Evolutionary conservation across 2,113 vertebrate species (phyloP).

Genomic region (Phaetusa simplex): DNA sequence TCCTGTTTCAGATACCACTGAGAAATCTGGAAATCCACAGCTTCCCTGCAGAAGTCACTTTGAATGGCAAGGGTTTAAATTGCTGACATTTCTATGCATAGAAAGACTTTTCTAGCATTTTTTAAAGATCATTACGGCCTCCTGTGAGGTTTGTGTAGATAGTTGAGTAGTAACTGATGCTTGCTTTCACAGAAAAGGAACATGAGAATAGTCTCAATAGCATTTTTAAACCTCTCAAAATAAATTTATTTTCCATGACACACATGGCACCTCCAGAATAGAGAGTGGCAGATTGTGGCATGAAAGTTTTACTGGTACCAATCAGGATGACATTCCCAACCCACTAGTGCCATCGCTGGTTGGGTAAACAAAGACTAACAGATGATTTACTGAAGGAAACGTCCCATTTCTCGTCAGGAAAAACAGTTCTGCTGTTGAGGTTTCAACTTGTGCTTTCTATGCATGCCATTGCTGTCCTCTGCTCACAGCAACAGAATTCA

Average conservation of each 20-base stretch:
- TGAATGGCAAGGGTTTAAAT: not conserved
- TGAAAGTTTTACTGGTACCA: not conserved
- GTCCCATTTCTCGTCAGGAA: not conserved
- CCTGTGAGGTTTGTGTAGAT: not conserved
- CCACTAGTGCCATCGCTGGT: not conserved
- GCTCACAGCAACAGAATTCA: not conserved
- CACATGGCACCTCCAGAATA: not conserved
- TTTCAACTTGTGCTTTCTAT: not conserved
- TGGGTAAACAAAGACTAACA: constrained; percentile 6
- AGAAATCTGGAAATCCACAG: not conserved
- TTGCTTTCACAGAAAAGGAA: not conserved
- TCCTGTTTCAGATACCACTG: not conserved
- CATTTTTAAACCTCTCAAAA: not conserved
- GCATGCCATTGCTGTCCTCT: not conserved
- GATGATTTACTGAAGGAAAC: not conserved
- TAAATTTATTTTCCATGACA: not conserved
- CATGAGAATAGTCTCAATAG: not conserved
- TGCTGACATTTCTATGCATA: not conserved
- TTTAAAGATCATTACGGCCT: not conserved
- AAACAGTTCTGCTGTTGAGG: not conserved
- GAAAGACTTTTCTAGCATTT: not conserved
- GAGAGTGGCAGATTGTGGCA: not conserved
- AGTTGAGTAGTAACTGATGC: not conserved
- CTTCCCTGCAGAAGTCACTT: not conserved
- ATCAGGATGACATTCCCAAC: not conserved